Evolutionary conservation across 1,140 invertebrate genomes (phyloP).

Genomic region (Cryptotermes secundus): DNA sequence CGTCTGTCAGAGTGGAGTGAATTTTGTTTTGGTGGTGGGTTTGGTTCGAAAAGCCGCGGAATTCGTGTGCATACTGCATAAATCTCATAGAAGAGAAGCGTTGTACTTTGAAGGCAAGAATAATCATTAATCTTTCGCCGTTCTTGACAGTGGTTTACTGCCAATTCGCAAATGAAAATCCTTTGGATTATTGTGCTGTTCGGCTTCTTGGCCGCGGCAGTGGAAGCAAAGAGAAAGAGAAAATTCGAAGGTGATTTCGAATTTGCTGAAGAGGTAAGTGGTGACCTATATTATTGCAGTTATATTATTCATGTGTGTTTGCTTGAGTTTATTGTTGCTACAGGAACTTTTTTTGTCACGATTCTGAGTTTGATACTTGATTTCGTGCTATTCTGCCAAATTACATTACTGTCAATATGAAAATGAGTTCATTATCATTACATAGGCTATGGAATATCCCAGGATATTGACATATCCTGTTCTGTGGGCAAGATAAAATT

Average conservation of each 20-base stretch:
- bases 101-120: not conserved
- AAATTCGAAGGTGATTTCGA: constrained; percentile 44
- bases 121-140: not conserved
- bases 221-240: constrained; percentile 39
- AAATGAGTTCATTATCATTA: no score
- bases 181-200: constrained; percentile 36
- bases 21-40: not conserved
- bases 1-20: constrained; percentile 21
- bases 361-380: no score
- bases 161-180: constrained; percentile 27
- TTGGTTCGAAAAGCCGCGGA: not conserved
- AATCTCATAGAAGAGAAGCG: not conserved
- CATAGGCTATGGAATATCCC: no score
- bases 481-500: not conserved
- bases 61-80: not conserved
- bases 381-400: no score
- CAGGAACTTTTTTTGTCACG: no score
- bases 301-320: not conserved
- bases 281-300: not conserved
- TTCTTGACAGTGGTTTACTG: constrained; percentile 19
- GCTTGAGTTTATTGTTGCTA: no score
- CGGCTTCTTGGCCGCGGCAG: constrained; percentile 30
- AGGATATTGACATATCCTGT: not conserved
- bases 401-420: no score
- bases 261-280: constrained; percentile 42